Conservation (phyloP, 1,140 invertebrate species). For the Bombyx mandarina region DNA sequence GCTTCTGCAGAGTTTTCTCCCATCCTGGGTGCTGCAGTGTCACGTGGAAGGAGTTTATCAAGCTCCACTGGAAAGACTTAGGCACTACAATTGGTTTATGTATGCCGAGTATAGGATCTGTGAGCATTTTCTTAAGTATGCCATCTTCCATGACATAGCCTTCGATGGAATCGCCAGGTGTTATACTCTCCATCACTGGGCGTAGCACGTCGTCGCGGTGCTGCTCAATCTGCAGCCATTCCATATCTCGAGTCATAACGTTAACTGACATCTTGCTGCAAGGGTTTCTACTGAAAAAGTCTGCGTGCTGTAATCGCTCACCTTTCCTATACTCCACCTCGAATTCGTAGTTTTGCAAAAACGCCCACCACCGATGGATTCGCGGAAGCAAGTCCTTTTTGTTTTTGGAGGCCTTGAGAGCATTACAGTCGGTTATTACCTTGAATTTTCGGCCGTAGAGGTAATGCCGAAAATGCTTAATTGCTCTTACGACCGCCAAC, state of each 20-base stretch:
- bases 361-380: too few species aligned
- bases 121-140: constrained; percentile 7
- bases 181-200: constrained; percentile 6
- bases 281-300: constrained; percentile 9
- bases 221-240: neutral
- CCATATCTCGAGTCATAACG: constrained; percentile 3
- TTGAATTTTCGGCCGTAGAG: constrained; percentile 28
- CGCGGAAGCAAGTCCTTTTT: too few species aligned
- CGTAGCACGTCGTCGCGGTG: constrained; percentile 5
- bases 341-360: too few species aligned
- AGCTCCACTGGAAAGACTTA: constrained; percentile 24
- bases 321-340: constrained; percentile 15
- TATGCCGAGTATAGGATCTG: constrained; percentile 9
- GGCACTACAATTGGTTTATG: constrained; percentile 16
- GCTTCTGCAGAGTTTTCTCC: constrained; percentile 27
- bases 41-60: constrained; percentile 25
- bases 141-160: constrained; percentile 7
- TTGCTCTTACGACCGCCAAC: constrained; percentile 33
- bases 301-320: constrained; percentile 11
- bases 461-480: constrained; percentile 28
- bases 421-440: constrained; percentile 43
- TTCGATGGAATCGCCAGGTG: too few species aligned
- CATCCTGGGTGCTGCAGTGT: too few species aligned
- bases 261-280: constrained; percentile 7
- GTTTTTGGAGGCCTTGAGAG: constrained; percentile 19